Percentiles rank a stretch among this genome's conserved stretches.
phyloP scores from a whole-genome alignment of 2,797 vertebrate species.

The Silurus aristotelis region DNA sequence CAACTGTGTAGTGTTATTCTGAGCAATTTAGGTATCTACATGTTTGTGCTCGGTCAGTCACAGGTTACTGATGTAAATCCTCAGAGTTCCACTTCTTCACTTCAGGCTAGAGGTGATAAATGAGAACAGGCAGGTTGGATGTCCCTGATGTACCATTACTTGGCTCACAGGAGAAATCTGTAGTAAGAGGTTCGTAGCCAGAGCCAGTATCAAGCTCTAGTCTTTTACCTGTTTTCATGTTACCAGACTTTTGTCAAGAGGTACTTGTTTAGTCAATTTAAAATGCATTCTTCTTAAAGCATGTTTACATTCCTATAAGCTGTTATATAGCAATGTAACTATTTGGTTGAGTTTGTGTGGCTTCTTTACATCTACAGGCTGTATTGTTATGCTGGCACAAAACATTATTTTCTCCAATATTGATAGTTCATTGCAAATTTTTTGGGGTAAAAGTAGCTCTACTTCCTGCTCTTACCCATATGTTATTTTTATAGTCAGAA shows the following conservation, averaged over 20 bases:
- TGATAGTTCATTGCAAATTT: constrained; percentile 1
- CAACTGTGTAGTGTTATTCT: neutral
- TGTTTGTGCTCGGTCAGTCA: neutral
- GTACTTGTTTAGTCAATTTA: constrained; percentile 19
- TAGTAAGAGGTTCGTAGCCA: constrained; percentile 2
- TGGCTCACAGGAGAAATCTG: neutral
- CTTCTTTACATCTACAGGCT: neutral
- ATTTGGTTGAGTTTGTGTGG: neutral
- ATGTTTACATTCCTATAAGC: neutral
- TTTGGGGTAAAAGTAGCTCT: neutral
- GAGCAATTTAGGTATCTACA: neutral
- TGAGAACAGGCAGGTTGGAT: constrained; percentile 2
- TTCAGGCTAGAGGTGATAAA: constrained; percentile 2
- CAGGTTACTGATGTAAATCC: neutral
- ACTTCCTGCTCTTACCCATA: neutral
- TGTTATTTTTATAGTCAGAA: constrained; percentile 8
- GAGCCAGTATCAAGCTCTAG: neutral
- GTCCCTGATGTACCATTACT: neutral
- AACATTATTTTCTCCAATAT: neutral
- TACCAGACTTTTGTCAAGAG: neutral
- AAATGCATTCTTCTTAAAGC: constrained; percentile 21
- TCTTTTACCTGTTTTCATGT: neutral
- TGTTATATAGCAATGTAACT: neutral
- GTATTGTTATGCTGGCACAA: neutral
- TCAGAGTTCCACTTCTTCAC: constrained; percentile 1